Evolutionary conservation across 2,888 invertebrate genomes (phyloP), one percentile per base, ranked within the genome.

Genomic region (Baccha elongata): DNA sequence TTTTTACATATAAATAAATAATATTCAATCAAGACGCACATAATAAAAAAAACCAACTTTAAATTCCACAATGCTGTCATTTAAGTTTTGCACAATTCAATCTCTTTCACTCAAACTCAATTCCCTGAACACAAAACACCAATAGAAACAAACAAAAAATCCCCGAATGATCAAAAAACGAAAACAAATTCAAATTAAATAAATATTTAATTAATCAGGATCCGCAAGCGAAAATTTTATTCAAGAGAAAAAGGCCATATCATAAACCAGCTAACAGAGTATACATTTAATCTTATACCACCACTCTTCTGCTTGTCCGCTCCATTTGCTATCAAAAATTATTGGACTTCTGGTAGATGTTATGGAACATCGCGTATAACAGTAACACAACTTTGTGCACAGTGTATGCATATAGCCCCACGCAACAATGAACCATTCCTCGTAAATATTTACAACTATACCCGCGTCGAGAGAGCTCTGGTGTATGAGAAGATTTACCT

Each of bases 171-270:
- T 26, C 15, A 37, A 1, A 55, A 29, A 11, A 50, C 46, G 26
- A 42, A 65, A 26, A 80, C 40, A 53, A 67, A 46, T 53, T 55
- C 72, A 83, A 83, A 83, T 78, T 83, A 68, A 83, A 83, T 83
- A 83, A 83, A 83, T 83, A 83, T 78, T 83, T 83, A 83, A 83
- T 83, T 83, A 83, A 83, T 83, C 78, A 76, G 62, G 68, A 72
- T 72, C 21, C 55, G n/a, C n/a, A 64, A 42, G 46, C 48, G 32
- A n/a, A 42, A 71, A 64, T 42, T 76, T 83, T 83, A 83, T 83
- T 50, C 68, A 40, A 53, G 6, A 7, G 48, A 13, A 44, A 13
- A n/a, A n/a, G 13, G 19, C 53, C 42, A 35, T 50, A 58, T 44
- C 67, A 73, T 83, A 83, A 83, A 83, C 68, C 83, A 78, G 73